Evolutionary conservation across 2,113 vertebrate species (phyloP).

Genomic region (Toxotes chatareus): DNA sequence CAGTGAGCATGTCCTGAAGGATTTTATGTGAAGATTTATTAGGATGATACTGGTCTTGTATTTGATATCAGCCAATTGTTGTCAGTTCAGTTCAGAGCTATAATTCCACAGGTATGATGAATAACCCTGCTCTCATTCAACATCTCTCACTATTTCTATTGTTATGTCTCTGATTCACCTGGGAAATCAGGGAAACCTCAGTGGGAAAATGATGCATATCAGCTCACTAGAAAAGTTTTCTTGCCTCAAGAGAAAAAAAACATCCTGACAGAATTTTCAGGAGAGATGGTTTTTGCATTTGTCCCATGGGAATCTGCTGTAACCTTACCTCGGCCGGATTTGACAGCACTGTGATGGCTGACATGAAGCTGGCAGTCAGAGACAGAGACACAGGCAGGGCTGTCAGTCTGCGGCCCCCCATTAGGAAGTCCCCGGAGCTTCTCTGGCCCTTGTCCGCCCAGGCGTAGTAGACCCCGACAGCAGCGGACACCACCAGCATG

Average conservation of each 20-base stretch:
- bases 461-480: slow-evolving; percentile 91
- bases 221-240: neutral
- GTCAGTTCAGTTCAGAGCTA: neutral
- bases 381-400: slow-evolving; percentile 92
- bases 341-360: slow-evolving; percentile 92
- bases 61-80: neutral
- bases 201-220: neutral
- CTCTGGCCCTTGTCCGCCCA: slow-evolving; percentile 83
- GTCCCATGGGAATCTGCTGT: neutral
- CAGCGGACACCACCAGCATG: slow-evolving; percentile 91
- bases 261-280: neutral
- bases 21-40: neutral
- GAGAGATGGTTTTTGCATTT: neutral
- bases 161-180: neutral
- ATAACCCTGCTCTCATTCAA: neutral
- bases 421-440: slow-evolving; percentile 89
- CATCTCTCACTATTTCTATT: neutral
- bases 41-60: neutral
- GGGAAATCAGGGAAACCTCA: neutral
- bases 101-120: neutral
- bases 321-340: slow-evolving; percentile 87
- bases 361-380: slow-evolving; percentile 97
- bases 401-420: slow-evolving; percentile 88
- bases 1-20: neutral
- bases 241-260: neutral